A percentile compares a stretch with the other conserved stretches of the same genome.
phyloP scores from a whole-genome alignment of 1,140 invertebrate species.

The Sminthurinus signatus region DNA sequence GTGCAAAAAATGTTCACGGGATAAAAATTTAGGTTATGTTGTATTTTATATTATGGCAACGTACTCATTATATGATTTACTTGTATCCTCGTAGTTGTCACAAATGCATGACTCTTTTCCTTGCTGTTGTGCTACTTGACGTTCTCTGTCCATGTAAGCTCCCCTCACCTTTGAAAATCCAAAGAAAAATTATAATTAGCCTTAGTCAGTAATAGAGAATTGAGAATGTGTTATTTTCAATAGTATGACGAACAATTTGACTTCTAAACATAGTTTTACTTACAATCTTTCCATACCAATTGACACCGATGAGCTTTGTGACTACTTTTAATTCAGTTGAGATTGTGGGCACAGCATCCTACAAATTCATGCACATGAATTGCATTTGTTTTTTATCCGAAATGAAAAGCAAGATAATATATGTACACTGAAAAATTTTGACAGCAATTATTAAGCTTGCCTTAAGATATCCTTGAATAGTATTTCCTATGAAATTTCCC shows the following conservation, averaged over 20 bases:
- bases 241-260: too few species aligned
- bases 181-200: too few species aligned
- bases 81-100: conserved; percentile 43
- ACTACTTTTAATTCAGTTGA: conserved; percentile 38
- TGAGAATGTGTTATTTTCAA: too few species aligned
- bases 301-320: conserved; percentile 39
- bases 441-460: conserved; percentile 26
- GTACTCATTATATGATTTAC: conserved; percentile 43
- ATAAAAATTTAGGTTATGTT: too few species aligned
- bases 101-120: conserved; percentile 42
- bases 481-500: conserved; percentile 42
- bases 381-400: too few species aligned
- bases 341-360: conserved; percentile 32
- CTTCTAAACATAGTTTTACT: too few species aligned
- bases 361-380: not conserved
- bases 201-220: too few species aligned
- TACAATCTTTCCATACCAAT: conserved; percentile 47
- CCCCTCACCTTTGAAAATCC: too few species aligned
- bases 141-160: conserved; percentile 48
- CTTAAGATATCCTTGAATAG: conserved; percentile 46
- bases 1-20: too few species aligned
- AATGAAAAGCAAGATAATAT: too few species aligned
- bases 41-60: not conserved
- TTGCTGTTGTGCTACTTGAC: conserved; percentile 30
- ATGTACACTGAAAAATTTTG: too few species aligned